Evolutionary conservation across 2,113 vertebrate genomes (phyloP), one percentile per base, ranked within the genome.

Genomic region (Chaetorhynchus papuensis): DNA sequence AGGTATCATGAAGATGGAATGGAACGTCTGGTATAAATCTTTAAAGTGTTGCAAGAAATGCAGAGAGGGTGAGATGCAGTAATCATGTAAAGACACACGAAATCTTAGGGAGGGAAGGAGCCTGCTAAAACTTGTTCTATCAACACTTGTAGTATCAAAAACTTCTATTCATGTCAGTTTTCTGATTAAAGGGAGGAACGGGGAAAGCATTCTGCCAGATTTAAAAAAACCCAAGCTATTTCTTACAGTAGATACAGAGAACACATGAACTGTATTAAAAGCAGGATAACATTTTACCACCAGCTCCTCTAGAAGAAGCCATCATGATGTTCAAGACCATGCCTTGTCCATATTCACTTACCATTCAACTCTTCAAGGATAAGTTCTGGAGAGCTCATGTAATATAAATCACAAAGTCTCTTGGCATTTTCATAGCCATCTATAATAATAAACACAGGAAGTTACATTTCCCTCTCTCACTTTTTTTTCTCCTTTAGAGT

Each of bases 401-500:
- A 99, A 98, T 99, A 99, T 14, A 99, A 98, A 93, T 99, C 99
- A 97, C 99, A 99, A 45, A 99, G 99, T 54, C 97, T 98, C 90
- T 98, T 98, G 44, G 99, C 99, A 93, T 99, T 99, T 97, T 99
- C 99, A 92, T 99, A 99, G 47, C 99, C 99, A 97, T 99, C 99
- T 99, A 66, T 33, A 96, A 85, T 45, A 75, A 94, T 96, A 96
- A 96, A 85, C 57, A 97, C 27, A 83, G 33, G 75, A 80, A 83
- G 52, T 74, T 81, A 80, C 5, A 82, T 70, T 94, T 66, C 49
- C 74, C 65, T 7, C 10, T 95, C 31, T 8, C 35, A 11, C 13
- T 44, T 61, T 60, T 79, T 69, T 70, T 66, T 23, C 9, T 20
- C 18, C 49, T 79, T 94, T 85, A 81, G 12, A 70, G 42, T 76